Base-by-base conservation (phyloP, 1,140 invertebrate species). In the Ostrea denselamellosa region DNA sequence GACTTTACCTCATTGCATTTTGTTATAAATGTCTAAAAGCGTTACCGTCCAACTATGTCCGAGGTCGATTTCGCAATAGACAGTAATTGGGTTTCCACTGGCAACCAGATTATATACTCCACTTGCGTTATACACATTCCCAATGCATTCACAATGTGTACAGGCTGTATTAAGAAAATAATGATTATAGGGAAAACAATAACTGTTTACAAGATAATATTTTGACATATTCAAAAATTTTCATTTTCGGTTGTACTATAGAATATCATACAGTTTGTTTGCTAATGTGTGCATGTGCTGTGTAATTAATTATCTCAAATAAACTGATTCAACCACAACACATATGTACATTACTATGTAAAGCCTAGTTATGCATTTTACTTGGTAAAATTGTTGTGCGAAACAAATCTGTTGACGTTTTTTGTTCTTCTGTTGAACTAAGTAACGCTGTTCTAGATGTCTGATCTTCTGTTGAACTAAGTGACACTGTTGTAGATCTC, bases 121-220 rank as follows among this genome's bases (percentile, higher is more conserved):
- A 34, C 68, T 77, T 1, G 12, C 12, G 28, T 14, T 28, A 25
- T 25, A 28, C 28, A 25, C 12, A 10, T 3, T 34, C 3, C 25
- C 68, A 34, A 77, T 77, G 68, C 68, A 77, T 28, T 77, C 68
- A 77, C 68, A 77, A 77, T 77, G 22, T 77, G 68, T 28, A 77
- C 68, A 77, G 14, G 14, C 68, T 77, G 28, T 28, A 34, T 14
- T 3, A 77, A 71, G 17, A 10, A 56, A 17, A 62, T n/a, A 62
- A 19, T 2, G 14, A 58, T 10, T 17, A 62, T 19, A 19, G 17
- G 12, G 17, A 19, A 62, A 44, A 44, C 34, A 44, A 1, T 44
- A 44, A 44, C 34, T 44, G 34, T 44, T 2, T 5, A 44, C 34
- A 44, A 1, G 34, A 44, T 5, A 44, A 44, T 44, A 44, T 44